phyloP scores from a whole-genome alignment of 2,797 vertebrate species.

The Molossus alvarezi region DNA sequence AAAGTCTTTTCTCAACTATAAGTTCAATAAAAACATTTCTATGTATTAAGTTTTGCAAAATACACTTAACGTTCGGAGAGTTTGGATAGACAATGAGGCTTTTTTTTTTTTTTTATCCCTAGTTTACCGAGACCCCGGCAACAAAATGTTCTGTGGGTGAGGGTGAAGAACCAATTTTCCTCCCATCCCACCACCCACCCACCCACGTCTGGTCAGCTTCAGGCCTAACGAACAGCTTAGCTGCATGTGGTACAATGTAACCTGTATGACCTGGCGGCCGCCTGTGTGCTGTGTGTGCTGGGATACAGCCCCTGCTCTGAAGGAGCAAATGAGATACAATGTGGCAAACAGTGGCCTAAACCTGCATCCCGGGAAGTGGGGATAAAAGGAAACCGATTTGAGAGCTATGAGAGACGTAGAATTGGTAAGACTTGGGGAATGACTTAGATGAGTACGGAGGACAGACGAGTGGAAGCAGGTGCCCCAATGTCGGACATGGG shows the following conservation, averaged over 20 bases:
- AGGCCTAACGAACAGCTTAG: background rate
- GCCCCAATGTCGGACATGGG: background rate
- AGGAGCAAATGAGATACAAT: background rate
- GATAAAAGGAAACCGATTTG: background rate
- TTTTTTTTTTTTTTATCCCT: background rate
- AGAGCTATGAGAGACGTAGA: background rate
- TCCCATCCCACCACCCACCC: background rate
- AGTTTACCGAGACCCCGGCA: conserved; percentile 2
- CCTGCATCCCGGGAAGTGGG: too few relatives aligned
- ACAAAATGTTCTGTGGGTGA: background rate
- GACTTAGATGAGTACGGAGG: background rate
- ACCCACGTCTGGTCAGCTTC: background rate
- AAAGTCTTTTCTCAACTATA: conserved; percentile 55
- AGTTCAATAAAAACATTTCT: conserved; percentile 73
- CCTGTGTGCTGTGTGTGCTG: too few relatives aligned
- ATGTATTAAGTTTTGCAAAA: conserved; percentile 67
- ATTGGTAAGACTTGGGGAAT: background rate
- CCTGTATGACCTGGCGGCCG: background rate
- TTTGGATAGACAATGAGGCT: conserved; percentile 23
- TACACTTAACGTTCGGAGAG: conserved; percentile 31
- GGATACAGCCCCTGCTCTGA: accelerated
- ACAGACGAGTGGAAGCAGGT: background rate
- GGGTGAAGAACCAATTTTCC: background rate
- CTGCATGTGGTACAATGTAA: too few relatives aligned
- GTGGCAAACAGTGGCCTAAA: background rate